These are phyloP conservation scores for Sebastes minor DNA, from an alignment of 2,797 vertebrate genomes.

Conservation along the genomic window DNA sequence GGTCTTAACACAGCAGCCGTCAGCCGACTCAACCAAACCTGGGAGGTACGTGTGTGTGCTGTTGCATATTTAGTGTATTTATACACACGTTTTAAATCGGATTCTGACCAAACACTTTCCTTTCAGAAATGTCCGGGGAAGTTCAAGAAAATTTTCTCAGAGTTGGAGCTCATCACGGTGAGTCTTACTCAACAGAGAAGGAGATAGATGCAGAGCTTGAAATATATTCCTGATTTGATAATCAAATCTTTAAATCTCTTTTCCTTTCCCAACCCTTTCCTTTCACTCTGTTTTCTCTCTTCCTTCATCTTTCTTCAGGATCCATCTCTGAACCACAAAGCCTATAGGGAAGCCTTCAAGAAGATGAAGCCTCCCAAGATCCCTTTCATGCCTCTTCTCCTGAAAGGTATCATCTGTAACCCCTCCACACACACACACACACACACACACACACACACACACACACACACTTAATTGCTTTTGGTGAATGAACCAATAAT, in stretches of 20 bases:
- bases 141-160: constrained; percentile 98
- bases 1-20: constrained; percentile 96
- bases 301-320: constrained; percentile 80
- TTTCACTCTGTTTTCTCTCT: background rate
- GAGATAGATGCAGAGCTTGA: background rate
- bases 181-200: constrained; percentile 64
- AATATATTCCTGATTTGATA: background rate
- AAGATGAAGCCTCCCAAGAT: constrained; percentile 99
- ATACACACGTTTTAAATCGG: background rate
- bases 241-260: background rate
- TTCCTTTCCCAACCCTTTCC: background rate
- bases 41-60: constrained; percentile 88
- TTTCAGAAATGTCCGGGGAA: constrained; percentile 97
- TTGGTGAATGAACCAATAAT: background rate
- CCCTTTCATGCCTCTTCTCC: constrained; percentile 96
- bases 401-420: constrained; percentile 87
- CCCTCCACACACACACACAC: background rate
- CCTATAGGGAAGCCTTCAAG: constrained; percentile 96
- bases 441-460: background rate
- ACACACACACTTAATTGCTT: background rate
- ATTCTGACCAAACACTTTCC: background rate
- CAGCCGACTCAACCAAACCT: constrained; percentile 93
- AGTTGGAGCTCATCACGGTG: constrained; percentile 97
- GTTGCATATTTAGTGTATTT: background rate
- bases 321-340: constrained; percentile 98